Base-by-base conservation (phyloP, 2,888 invertebrate genomes). In the Lepidonotus clava region DNA sequence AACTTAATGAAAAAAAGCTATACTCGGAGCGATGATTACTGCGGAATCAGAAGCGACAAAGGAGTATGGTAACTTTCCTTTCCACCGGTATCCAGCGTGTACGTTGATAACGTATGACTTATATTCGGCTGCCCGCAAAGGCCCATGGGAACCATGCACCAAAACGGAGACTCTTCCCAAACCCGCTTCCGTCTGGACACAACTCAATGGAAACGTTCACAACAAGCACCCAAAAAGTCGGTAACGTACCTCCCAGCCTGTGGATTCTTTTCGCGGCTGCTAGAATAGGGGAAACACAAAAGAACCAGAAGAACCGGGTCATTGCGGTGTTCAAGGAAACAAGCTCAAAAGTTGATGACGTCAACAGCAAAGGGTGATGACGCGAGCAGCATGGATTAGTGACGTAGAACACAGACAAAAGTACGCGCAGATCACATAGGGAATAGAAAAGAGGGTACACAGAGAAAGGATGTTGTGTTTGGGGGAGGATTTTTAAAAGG, bases 221-320 rank as follows among this genome's bases (percentile, higher is more conserved):
- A 71, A 71, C 71, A 71, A 71, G 34, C 71, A 71, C 71, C 71
- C 71, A 71, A 71, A 38, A 34, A 71, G 38, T 36, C 71, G 71
- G 14, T 4, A 41, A 80, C 80, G 80, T 80, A 80, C 80, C 80
- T 80, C 51, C 41, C 41, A 24, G 51, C 14, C 34, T 80, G 24
- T 28, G 80, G 80, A 28, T 41, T 46, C 80, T 80, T 80, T 80
- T 80, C 80, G 1, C 80, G 80, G 51, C 80, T 80, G 80, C 80
- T 80, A 28, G 46, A 80, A 80, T 24, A 32, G 11, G 36, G 71
- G 71, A 71, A 71, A 71, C 71, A 71, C 38, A 38, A 71, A 38
- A 71, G 71, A 38, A 71, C 71, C 71, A 38, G 71, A 18, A 46
- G 80, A 46, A 80, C 41, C 51, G 80, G 80, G 41, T 80, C 80